Evolutionary conservation across 2,113 vertebrate genomes (phyloP).

Genomic region (Lethenteron camtschaticum): DNA sequence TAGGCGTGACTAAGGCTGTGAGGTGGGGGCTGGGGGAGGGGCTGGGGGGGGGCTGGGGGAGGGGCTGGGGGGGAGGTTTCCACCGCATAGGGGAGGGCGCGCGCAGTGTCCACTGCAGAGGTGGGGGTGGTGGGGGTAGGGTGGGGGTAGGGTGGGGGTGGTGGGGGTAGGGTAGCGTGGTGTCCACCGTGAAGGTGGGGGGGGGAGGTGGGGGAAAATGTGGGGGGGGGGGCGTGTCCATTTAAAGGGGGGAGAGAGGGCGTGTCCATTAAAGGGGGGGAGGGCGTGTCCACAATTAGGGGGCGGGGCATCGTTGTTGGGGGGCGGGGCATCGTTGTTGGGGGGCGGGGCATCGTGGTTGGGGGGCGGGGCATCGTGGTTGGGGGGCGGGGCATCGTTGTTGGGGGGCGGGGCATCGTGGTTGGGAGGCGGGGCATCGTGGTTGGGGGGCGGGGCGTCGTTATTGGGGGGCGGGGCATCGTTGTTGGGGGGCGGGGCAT

Average conservation of each 20-base stretch:
- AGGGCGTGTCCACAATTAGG: not conserved
- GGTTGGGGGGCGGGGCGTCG: not conserved
- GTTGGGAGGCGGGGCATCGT: not conserved
- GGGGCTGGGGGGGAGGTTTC: too few species aligned
- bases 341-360: not conserved
- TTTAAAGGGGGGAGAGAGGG: not conserved
- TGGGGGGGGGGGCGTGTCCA: not conserved
- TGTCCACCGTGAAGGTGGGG: not conserved
- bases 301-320: not conserved
- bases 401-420: slow-evolving; percentile 1
- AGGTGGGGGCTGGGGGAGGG: too few species aligned
- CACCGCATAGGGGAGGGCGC: not conserved
- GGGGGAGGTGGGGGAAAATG: not conserved
- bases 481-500: not conserved
- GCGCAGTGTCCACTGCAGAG: not conserved
- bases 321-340: slow-evolving; percentile 2
- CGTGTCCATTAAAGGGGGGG: not conserved
- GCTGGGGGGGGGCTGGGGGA: too few species aligned
- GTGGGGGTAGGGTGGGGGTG: not conserved
- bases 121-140: not conserved
- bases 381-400: slow-evolving; percentile 1
- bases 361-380: not conserved
- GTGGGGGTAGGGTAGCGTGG: not conserved
- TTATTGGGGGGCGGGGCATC: too few species aligned
- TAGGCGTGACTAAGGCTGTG: too few species aligned